Conservation (phyloP, 30 jellyfish, hydroid and myxozoan species). For the Turritopsis dohrnii region DNA sequence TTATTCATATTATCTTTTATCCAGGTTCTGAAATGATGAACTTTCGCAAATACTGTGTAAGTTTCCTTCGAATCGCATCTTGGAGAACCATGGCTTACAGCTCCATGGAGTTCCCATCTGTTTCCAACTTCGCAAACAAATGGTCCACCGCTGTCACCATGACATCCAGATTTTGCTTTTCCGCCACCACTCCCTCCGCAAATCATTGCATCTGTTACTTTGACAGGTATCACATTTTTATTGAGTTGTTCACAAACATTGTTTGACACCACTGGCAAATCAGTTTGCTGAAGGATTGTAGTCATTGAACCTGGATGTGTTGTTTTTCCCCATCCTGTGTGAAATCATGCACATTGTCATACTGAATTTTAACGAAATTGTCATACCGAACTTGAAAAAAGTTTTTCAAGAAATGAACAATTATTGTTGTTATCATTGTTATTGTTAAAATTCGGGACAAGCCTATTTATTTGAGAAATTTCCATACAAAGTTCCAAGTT, state of each 20-base stretch:
- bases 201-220: constrained; percentile 24
- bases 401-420: no score
- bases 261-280: background rate
- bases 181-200: constrained; percentile 47
- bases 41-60: constrained; percentile 31
- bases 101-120: constrained; percentile 39
- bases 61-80: constrained; percentile 25
- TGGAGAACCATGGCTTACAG: constrained; percentile 33
- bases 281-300: background rate
- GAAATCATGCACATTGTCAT: background rate
- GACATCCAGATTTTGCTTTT: constrained; percentile 26
- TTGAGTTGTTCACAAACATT: background rate
- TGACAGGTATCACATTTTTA: background rate
- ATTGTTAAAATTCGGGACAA: no score
- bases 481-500: no score
- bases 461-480: no score
- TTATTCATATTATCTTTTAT: no score
- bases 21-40: constrained; percentile 21
- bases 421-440: no score
- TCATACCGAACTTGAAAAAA: no score
- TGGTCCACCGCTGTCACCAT: constrained; percentile 56
- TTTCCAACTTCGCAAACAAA: constrained; percentile 26
- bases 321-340: constrained; percentile 3
- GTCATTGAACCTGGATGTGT: background rate
- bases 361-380: background rate